Base-by-base conservation (phyloP, 2,888 invertebrate genomes). In the Eupithecia centaureata region DNA sequence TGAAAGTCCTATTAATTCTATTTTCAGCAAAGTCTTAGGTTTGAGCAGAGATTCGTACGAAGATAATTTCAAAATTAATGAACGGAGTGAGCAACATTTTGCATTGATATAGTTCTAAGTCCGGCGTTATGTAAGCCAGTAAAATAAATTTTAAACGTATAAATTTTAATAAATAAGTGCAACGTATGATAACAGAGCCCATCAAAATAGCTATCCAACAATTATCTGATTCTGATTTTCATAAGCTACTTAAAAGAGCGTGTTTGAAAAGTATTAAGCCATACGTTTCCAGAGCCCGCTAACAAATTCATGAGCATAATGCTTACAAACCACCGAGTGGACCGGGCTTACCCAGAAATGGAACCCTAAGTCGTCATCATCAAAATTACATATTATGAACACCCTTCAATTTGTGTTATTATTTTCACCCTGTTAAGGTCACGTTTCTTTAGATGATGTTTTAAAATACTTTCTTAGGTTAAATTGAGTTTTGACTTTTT, bases 301-400 rank as follows among this genome's bases (percentile, higher is more conserved):
- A 18, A 47, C 30, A 62, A 64, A 64, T 35, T 51, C 61, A 62
- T 68, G 33, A 65, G 58, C 65, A 61, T 63, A 57, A 51, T 22
- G 25, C 47, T 32, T 15, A 59, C 27, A 63, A 52, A 30, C 59
- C 32, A 65, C 58, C 13, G 1, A 65, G 28, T 65, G 61, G 52
- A 57, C 59, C 63, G 47, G 22, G 42, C 54, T 65, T 71, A 58
- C 64, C 60, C 62, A 57, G 56, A 69, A 67, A 70, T 54, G 32
- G 65, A 61, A 59, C 68, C 71, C 66, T 33, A 62, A 62, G 60
- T 60, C 67, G 60, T 58, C 71, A 74, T 74, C 71, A 74, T 73
- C 68, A 68, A 74, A 74, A 74, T 72, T 72, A 74, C 69, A 74
- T 54, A 70, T 72, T 67, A 72, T 71, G 72, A 71, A 74, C 63